Evolutionary conservation across 2,113 vertebrate species (phyloP).

Genomic region (Piprites chloris): DNA sequence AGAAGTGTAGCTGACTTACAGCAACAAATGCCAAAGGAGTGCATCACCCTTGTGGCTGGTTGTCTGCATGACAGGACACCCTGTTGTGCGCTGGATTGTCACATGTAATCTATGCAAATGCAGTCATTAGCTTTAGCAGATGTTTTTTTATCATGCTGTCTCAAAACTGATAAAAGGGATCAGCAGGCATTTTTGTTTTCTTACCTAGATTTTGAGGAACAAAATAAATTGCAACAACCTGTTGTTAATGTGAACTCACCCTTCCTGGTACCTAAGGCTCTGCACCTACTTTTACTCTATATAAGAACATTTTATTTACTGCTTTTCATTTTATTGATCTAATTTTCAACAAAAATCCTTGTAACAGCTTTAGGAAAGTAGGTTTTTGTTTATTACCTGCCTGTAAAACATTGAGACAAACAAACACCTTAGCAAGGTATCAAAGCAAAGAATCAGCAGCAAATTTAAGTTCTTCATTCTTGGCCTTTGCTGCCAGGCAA

Average conservation of each 20-base stretch:
- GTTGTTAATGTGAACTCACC: background rate
- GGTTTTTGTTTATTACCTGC: background rate
- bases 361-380: background rate
- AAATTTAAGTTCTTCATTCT: background rate
- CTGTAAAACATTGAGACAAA: background rate
- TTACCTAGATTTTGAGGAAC: background rate
- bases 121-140: constrained; percentile 48
- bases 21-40: background rate
- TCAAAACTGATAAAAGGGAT: constrained; percentile 8
- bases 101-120: constrained; percentile 52
- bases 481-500: background rate
- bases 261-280: background rate
- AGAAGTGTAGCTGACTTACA: background rate
- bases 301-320: background rate
- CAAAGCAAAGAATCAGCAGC: background rate
- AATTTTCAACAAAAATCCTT: background rate
- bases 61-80: constrained; percentile 23
- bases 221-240: background rate
- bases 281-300: background rate
- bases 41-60: background rate
- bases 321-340: background rate
- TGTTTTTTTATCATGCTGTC: constrained; percentile 23
- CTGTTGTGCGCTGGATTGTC: constrained; percentile 45
- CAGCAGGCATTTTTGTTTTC: background rate
- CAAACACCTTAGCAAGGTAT: background rate